Evolutionary conservation across 2,113 vertebrate genomes (phyloP).

Genomic region (Atlantisia rogersi): DNA sequence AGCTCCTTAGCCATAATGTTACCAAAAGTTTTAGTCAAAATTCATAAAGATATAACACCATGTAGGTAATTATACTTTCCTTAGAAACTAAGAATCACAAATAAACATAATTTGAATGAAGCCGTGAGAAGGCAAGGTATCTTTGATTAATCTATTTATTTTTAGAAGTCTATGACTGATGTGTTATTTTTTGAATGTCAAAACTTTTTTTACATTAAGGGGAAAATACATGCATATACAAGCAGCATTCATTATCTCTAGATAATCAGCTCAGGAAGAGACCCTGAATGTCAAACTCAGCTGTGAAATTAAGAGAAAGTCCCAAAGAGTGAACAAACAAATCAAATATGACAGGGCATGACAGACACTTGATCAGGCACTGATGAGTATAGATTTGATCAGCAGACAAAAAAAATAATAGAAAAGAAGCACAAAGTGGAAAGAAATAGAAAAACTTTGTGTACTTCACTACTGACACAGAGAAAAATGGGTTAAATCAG

Average conservation of each 20-base stretch:
- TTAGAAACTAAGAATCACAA: background rate
- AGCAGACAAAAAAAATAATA: background rate
- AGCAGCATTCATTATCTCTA: conserved; percentile 1
- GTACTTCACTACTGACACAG: background rate
- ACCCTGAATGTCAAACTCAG: conserved; percentile 18
- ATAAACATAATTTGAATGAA: conserved; percentile 18
- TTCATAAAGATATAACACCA: background rate
- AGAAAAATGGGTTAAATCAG: background rate
- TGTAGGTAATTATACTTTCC: background rate
- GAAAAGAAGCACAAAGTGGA: background rate
- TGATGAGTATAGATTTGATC: background rate
- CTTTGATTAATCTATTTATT: conserved; percentile 50
- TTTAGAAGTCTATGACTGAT: conserved; percentile 30
- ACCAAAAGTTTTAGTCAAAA: background rate
- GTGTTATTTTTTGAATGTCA: conserved; percentile 33
- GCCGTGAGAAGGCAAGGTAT: background rate
- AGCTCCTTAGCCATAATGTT: background rate
- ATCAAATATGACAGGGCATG: background rate
- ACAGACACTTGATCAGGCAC: background rate
- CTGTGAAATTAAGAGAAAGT: background rate
- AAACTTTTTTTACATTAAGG: conserved; percentile 1
- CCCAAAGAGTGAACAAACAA: background rate
- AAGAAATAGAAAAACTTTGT: background rate
- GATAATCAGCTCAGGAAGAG: conserved; percentile 26
- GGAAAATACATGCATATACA: conserved; percentile 13